Percentiles rank a stretch among this genome's conserved stretches.
phyloP scores from a whole-genome alignment of 2,797 vertebrate species.

The Loris lydekkerianus region DNA sequence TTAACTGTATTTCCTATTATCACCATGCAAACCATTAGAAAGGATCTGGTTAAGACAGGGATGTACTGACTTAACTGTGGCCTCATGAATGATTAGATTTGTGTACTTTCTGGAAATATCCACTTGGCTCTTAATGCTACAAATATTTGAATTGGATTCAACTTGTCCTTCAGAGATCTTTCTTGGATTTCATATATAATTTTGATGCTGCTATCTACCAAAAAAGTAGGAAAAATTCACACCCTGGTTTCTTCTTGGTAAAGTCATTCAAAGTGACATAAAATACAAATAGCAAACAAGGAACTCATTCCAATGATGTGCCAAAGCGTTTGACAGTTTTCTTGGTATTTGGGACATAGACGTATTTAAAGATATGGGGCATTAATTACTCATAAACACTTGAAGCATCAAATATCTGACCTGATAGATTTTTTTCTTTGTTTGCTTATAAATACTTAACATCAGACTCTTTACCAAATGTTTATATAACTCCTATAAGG shows the following conservation, averaged over 20 bases:
- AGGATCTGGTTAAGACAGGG: constrained; percentile 67
- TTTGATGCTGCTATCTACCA: constrained; percentile 52
- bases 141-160: constrained; percentile 82
- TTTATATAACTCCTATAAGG: constrained; percentile 69
- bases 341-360: constrained; percentile 75
- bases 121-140: constrained; percentile 69
- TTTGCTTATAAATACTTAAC: constrained; percentile 56
- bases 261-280: constrained; percentile 62
- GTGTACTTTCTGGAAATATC: constrained; percentile 82
- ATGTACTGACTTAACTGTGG: constrained; percentile 73
- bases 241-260: constrained; percentile 77
- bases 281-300: constrained; percentile 39
- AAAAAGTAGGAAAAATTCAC: constrained; percentile 72
- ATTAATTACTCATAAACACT: constrained; percentile 75
- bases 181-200: constrained; percentile 61
- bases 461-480: constrained; percentile 65
- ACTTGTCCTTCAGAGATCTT: constrained; percentile 61
- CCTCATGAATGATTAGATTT: constrained; percentile 77
- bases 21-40: constrained; percentile 68
- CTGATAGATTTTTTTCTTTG: constrained; percentile 56
- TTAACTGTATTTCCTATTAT: constrained; percentile 35
- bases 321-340: constrained; percentile 70
- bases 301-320: constrained; percentile 61
- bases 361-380: constrained; percentile 73
- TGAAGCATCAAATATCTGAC: constrained; percentile 69